Evolutionary conservation across 2,113 vertebrate species (phyloP), one percentile per base, ranked within the genome.

Genomic region (Anas platyrhynchos): DNA sequence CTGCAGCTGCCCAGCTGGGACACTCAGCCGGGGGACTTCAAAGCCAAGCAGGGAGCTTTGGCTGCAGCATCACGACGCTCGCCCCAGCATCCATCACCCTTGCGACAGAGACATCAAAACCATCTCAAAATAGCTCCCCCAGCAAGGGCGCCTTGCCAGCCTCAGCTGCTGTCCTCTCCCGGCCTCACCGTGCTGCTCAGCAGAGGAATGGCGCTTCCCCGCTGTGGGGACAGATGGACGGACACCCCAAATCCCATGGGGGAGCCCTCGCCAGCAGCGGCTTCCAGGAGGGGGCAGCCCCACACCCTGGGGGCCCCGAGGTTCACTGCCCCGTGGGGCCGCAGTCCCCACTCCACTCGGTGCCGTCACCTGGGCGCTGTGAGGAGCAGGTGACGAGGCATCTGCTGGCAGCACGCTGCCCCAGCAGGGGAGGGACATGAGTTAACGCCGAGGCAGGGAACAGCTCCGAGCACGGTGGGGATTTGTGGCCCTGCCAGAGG

Each of bases 121-220:
- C 93, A 86, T 82, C 96, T 91, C 92, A 96, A 97, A 97, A 97
- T 96, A 96, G 85, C 95, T 95, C 83, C 63, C 3, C 0, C 81
- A 68, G 85, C 71, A 38, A 88, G 86, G 94, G 89, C 74, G 0
- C 65, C 74, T 34, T 72, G 95, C 91, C 96, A 97, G 96, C 89
- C 23, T 94, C 91, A 86, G 91, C 87, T 81, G 94, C 84, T 92
- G 93, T 94, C 93, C 95, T 92, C 95, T 95, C 78, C 86, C 0
- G 4, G 86, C 93, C 83, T 61, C 0, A 1, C 44, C 1, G 3
- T 8, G 74, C 29, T 63, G 75, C 86, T 78, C 16, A 0, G 2
- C 4, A 31, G 56, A 67, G 83, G 27, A 59, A 65, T 1, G 0
- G 69, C 38, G 15, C 27, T 48, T 54, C 20, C 52, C 44, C 25